phyloP scores from a whole-genome alignment of 2,797 vertebrate genomes.

The Champsocephalus esox region DNA sequence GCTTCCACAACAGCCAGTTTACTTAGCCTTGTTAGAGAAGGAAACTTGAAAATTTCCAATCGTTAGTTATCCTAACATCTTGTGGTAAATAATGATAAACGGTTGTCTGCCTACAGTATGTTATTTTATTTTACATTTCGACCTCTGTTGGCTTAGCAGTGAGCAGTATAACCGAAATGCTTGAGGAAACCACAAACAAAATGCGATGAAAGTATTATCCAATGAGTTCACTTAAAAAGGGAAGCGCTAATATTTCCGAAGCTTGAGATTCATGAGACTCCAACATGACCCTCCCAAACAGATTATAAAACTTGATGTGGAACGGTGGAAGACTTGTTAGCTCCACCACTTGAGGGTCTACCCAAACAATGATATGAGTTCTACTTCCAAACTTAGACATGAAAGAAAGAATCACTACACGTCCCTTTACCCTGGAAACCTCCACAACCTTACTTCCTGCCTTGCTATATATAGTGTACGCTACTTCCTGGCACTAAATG shows the following conservation, averaged over 20 bases:
- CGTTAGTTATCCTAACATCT: background rate
- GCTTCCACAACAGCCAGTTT: background rate
- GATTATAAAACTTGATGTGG: background rate
- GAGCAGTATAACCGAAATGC: too few species aligned
- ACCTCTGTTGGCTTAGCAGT: background rate
- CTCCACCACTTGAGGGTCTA: background rate
- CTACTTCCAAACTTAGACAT: too few species aligned
- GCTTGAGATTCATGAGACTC: background rate
- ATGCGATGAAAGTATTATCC: too few species aligned
- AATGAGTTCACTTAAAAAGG: background rate
- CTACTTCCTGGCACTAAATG: background rate
- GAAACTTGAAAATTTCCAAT: constrained; percentile 5
- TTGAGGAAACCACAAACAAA: too few species aligned
- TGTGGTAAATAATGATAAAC: background rate
- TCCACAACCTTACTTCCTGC: background rate
- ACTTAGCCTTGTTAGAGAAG: background rate
- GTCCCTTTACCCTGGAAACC: background rate
- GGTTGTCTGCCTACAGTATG: background rate
- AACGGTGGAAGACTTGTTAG: background rate
- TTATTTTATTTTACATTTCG: too few species aligned
- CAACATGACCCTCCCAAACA: background rate
- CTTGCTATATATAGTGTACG: background rate
- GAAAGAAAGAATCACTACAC: too few species aligned
- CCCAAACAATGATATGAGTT: background rate
- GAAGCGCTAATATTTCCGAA: background rate